phyloP scores from a whole-genome alignment of 2,888 invertebrate species.

The Calliphora vomitoria region DNA sequence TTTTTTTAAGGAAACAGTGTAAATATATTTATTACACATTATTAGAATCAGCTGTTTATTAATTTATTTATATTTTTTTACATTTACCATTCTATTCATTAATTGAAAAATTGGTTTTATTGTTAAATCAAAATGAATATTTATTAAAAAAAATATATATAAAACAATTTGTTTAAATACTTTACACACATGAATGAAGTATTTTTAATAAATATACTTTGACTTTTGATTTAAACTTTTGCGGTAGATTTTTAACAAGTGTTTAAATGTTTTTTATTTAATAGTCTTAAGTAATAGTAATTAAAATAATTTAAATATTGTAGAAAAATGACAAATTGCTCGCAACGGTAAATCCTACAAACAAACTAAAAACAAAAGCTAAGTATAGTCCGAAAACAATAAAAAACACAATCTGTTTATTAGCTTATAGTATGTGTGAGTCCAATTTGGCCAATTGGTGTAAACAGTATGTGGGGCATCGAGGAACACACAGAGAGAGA shows the following conservation, averaged over 20 bases:
- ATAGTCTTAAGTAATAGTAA: slow-evolving; percentile 11
- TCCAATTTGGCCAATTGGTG: slow-evolving; percentile 33
- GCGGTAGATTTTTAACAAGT: not conserved
- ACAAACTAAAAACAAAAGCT: not conserved
- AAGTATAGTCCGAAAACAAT: not conserved
- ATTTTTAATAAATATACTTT: slow-evolving; percentile 20
- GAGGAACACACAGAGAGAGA: slow-evolving; percentile 6
- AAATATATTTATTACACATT: not conserved
- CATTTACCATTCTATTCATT: not conserved
- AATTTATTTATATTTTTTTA: not conserved
- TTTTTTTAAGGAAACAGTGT: not conserved
- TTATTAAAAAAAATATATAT: not conserved
- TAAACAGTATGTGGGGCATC: slow-evolving; percentile 23
- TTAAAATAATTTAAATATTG: slow-evolving; percentile 10
- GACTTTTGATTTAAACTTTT: slow-evolving; percentile 26
- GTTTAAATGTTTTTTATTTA: not conserved
- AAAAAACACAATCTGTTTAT: too few species aligned
- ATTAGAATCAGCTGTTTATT: slow-evolving; percentile 12
- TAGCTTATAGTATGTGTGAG: not conserved
- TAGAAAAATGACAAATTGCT: not conserved
- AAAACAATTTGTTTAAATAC: slow-evolving; percentile 44
- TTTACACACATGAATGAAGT: not conserved
- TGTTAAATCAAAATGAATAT: slow-evolving; percentile 1
- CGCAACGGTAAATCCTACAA: not conserved
- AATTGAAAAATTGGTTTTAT: not conserved